Evolutionary conservation across 2,797 vertebrate species (phyloP), one percentile per base, ranked within the genome.

Genomic region (Sciaenops ocellatus): DNA sequence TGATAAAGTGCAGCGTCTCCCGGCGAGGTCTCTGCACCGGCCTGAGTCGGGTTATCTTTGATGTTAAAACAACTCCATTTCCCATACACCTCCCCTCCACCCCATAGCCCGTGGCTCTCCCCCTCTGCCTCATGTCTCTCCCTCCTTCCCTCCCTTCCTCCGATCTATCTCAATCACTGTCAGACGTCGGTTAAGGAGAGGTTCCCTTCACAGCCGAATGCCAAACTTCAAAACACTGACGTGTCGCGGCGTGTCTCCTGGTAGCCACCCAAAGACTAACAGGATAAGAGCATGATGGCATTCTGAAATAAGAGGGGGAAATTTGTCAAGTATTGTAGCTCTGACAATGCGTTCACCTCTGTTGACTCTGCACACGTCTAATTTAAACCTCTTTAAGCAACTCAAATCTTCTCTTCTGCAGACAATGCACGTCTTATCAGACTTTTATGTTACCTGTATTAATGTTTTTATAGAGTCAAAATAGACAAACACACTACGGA

Each of bases 131-230:
- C 80, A 51, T 63, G 56, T 51, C 66, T 71, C 66, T 0, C 17
- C 72, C 57, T 80, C 79, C 54, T 52, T 73, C 76, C 75, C 62
- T 80, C 76, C 52, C 62, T 80, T 73, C 52, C 69, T 85, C 66
- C 50, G 24, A 90, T 93, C 83, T 24, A 63, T 93, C 92, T 94
- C 88, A 82, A 86, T 94, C 92, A 88, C 85, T 86, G 84, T 89
- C 91, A 89, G 81, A 82, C 75, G 66, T 75, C 67, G 57, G 86
- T 69, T 67, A 87, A 78, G 69, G 82, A 85, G 83, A 79, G 84
- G 78, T 84, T 91, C 84, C 66, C 74, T 61, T 89, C 52, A 77
- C 80, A 79, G 68, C n/a, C 66, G 61, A 71, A 83, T 67, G 73
- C 67, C 62, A 86, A 38, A 86, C 86, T 83, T 91, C 83, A 91